A percentile compares a stretch with the other conserved stretches of the same genome.
phyloP scores from a whole-genome alignment of 2,888 invertebrate species.

The Epinotia bilunana region DNA sequence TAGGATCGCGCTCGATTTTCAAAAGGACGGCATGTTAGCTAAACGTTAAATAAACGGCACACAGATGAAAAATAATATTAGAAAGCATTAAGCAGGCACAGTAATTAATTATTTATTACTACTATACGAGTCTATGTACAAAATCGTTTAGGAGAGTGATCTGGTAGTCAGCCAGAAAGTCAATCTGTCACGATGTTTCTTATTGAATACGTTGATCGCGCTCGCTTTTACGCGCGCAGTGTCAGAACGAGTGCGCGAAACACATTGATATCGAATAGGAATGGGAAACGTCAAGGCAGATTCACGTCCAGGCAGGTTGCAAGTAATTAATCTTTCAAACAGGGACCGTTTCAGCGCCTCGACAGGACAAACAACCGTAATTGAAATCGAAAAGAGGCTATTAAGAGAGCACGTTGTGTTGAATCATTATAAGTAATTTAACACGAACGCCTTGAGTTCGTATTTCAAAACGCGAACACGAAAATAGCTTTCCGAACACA shows the following conservation, averaged over 20 bases:
- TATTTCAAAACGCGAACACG: background rate
- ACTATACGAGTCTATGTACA: slow-evolving; percentile 19
- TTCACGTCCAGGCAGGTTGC: slow-evolving; percentile 32
- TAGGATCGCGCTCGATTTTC: too few relatives aligned
- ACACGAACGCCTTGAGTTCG: slow-evolving; percentile 10
- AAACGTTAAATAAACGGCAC: too few relatives aligned
- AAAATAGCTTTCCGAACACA: background rate
- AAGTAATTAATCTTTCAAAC: slow-evolving; percentile 41
- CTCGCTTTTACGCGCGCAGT: too few relatives aligned
- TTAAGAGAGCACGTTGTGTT: slow-evolving; percentile 33
- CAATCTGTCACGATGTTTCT: too few relatives aligned
- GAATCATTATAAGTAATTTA: slow-evolving; percentile 33
- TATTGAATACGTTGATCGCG: too few relatives aligned
- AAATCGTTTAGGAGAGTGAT: slow-evolving; percentile 21
- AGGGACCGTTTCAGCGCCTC: slow-evolving; percentile 30
- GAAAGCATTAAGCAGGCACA: slow-evolving; percentile 20
- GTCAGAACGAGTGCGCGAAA: too few relatives aligned
- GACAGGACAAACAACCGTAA: slow-evolving; percentile 39
- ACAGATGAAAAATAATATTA: too few relatives aligned
- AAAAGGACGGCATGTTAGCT: too few relatives aligned
- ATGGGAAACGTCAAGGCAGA: too few relatives aligned
- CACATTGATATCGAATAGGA: background rate
- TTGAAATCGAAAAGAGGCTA: slow-evolving; percentile 44
- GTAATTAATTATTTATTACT: slow-evolving; percentile 37
- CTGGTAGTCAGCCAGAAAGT: slow-evolving; percentile 15